Evolutionary conservation across 2,113 vertebrate genomes (phyloP).

Genomic region (Riparia riparia): DNA sequence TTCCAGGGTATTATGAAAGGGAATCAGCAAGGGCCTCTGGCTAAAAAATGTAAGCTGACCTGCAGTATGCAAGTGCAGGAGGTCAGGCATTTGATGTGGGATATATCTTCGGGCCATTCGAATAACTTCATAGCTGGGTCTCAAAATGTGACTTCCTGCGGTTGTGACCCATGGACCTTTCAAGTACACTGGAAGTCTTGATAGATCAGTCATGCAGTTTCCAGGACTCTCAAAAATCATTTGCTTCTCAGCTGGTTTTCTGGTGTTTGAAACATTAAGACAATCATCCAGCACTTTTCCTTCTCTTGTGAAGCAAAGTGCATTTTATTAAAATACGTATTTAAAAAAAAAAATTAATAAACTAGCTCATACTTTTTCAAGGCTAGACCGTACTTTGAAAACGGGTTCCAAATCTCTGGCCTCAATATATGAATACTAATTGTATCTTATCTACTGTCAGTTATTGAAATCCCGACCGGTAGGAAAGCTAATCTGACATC

Average conservation of each 20-base stretch:
- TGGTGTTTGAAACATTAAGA: slow-evolving; percentile 50
- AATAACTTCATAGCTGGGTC: slow-evolving; percentile 57
- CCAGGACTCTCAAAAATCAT: neutral
- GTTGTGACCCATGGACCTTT: slow-evolving; percentile 66
- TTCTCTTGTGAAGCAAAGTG: neutral
- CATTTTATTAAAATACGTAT: slow-evolving; percentile 23
- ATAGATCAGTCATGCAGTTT: slow-evolving; percentile 41
- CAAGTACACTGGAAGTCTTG: slow-evolving; percentile 61
- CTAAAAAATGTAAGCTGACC: slow-evolving; percentile 73
- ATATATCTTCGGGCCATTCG: slow-evolving; percentile 62
- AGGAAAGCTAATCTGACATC: slow-evolving; percentile 72
- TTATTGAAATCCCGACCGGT: slow-evolving; percentile 67
- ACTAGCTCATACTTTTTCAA: slow-evolving; percentile 38
- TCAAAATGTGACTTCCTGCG: slow-evolving; percentile 57
- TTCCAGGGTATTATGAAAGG: slow-evolving; percentile 65
- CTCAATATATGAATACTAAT: slow-evolving; percentile 67
- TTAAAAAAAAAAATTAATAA: slow-evolving; percentile 16
- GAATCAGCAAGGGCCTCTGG: slow-evolving; percentile 62
- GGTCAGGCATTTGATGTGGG: slow-evolving; percentile 69
- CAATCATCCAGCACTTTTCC: neutral
- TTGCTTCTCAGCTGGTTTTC: slow-evolving; percentile 28
- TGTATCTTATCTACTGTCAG: slow-evolving; percentile 58
- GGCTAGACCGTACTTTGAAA: slow-evolving; percentile 64
- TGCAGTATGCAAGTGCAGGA: slow-evolving; percentile 56
- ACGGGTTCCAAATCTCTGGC: slow-evolving; percentile 46